These are phyloP conservation scores for Malurus alboscapulatus DNA, from an alignment of 2,113 vertebrate genomes.

Conservation along the genomic window DNA sequence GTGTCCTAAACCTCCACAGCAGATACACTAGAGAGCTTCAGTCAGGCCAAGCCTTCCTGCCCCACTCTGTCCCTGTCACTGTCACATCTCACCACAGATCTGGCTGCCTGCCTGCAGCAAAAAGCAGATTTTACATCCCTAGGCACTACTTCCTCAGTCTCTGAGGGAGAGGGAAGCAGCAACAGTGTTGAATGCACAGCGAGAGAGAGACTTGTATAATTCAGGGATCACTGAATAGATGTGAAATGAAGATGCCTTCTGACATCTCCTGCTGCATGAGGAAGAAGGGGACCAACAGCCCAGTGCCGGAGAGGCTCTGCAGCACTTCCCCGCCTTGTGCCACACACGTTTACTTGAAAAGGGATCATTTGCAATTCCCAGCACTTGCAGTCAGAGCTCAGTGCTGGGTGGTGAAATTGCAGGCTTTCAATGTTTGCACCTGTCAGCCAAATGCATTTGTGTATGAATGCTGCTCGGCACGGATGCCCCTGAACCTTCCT, in stretches of 20 bases:
- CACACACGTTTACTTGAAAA: not conserved
- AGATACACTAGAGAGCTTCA: not conserved
- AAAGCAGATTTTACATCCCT: slow-evolving; percentile 43
- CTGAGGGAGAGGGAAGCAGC: not conserved
- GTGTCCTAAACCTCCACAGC: not conserved
- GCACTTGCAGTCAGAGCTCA: not conserved
- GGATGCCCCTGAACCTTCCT: slow-evolving; percentile 29
- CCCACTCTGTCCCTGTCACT: not conserved
- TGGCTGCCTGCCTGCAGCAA: slow-evolving; percentile 1
- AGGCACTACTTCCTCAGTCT: slow-evolving; percentile 30
- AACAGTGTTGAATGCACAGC: slow-evolving; percentile 1
- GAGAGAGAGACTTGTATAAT: slow-evolving; percentile 25
- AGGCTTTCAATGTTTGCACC: slow-evolving; percentile 31
- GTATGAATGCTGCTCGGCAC: not conserved
- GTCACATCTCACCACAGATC: slow-evolving; percentile 29
- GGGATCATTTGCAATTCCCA: not conserved
- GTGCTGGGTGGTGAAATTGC: not conserved
- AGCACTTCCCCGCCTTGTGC: not conserved
- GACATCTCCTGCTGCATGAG: slow-evolving; percentile 17
- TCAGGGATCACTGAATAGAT: slow-evolving; percentile 54
- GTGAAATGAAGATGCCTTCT: slow-evolving; percentile 48
- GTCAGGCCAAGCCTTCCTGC: not conserved
- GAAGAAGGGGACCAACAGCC: not conserved
- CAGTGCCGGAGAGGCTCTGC: not conserved
- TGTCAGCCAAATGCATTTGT: slow-evolving; percentile 21